Base-by-base conservation (phyloP, 2,888 invertebrate species). In the Hemistola chrysoprasaria region DNA sequence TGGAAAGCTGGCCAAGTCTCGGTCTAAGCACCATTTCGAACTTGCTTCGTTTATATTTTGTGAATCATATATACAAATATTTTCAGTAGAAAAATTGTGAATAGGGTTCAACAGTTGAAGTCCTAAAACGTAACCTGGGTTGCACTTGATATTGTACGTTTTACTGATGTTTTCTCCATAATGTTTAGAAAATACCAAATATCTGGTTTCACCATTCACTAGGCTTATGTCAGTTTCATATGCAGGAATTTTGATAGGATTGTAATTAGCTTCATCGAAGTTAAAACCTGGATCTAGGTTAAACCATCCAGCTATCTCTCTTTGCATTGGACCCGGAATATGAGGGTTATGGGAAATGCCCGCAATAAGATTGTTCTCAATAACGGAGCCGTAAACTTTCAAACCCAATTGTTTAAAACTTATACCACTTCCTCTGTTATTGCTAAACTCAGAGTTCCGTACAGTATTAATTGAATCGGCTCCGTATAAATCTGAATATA, bases 311-410 rank as follows among this genome's bases (percentile, higher is more conserved):
- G 97, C 95, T 32, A 98, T 90, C 86, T 98, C 98, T 68, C 96
- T 90, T 77, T 98, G 98, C 65, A 97, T 95, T 1, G 93, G 78
- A 1, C 94, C 93, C 1, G 95, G 93, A 46, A 98, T 90, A 24
- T 94, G 95, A 0, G 98, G 97, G 79, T 99, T 95, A 68, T 98
- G 99, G 36, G 95, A 93, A 51, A 99, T 94, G 0, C 99, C 99
- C 23, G 97, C 95, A 38, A 93, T 89, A 22, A 91, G 91, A 73
- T 98, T 99, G 50, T 95, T 94, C 69, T 95, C 94, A 43, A 98
- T 93, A 0, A 90, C 85, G 4, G 95, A 94, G 43, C 95, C 94
- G 40, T 92, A 91, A 11, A 97, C 91, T 68, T 92, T 93, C 10
- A 97, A 86, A 8, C 97, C 97, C 11, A 98, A 86, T 76, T 97